Base-by-base conservation (phyloP, 1,140 invertebrate species). In the Euglossa dilemma region DNA sequence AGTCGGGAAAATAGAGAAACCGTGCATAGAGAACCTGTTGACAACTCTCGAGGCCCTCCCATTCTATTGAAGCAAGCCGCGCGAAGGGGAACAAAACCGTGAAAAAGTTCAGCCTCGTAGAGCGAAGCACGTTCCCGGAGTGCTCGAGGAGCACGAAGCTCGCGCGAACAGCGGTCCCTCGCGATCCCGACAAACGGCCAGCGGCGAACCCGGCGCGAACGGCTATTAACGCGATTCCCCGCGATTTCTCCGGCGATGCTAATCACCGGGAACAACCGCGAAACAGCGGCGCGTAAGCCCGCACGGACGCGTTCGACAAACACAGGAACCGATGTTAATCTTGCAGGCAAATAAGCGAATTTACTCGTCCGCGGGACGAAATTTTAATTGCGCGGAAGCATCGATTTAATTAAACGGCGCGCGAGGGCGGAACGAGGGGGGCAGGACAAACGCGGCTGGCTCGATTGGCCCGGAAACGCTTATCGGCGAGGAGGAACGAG, bases 301-400 rank as follows among this genome's bases (percentile, higher is more conserved):
- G 78, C 47, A 69, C 12, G 47, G 43, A 63, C 45, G 23, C 6
- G 2, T 61, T 71, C 18, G 45, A 45, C 67, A 79, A 71, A 63
- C 12, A 25, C 23, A 52, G 25, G 16, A 75, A 61, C 47, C 54
- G 63, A 82, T 71, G 47, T 79, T 87, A 86, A 87, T 87, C 64
- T 63, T 74, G 14, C 63, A 20, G 52, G 76, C 64, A 87, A 87
- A 87, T 87, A 80, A 87, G 81, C 59, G 56, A 72, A 80, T 87
- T 79, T 57, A 76, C 73, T 70, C 69, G 57, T 45, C 45, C 74
- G 59, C 75, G 80, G 70, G 61, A 77, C 36, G 67, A 85, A 87
- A 87, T 85, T 87, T 87, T 88, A 88, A 88, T 88, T 88, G 83
- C 63, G 78, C 73, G 77, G 66, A 85, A 85, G 71, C 82, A 70